These are phyloP conservation scores for Drosophila melanica DNA, from an alignment of 1,140 invertebrate species.

Conservation along the genomic window DNA sequence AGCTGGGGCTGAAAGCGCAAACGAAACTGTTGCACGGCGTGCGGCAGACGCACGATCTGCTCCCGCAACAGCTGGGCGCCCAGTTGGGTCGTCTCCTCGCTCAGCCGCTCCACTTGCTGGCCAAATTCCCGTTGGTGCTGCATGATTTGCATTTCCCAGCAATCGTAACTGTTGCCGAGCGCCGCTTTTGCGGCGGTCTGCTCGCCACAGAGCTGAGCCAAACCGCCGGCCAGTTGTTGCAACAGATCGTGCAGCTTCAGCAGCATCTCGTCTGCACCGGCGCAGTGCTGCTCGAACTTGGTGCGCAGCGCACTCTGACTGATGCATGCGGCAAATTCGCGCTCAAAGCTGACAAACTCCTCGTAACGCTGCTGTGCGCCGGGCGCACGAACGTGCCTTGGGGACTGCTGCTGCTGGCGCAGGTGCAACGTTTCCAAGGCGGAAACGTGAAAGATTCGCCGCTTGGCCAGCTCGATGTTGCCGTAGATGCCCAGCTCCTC, in stretches of 20 bases:
- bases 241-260: slow-evolving; percentile 88
- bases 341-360: slow-evolving; percentile 98
- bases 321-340: slow-evolving; percentile 98
- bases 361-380: slow-evolving; percentile 95
- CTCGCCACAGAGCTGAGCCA: slow-evolving; percentile 84
- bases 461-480: slow-evolving; percentile 91
- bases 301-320: slow-evolving; percentile 98
- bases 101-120: slow-evolving; percentile 95
- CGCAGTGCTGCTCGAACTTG: slow-evolving; percentile 98
- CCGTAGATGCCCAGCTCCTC: slow-evolving; percentile 96
- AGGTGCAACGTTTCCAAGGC: slow-evolving; percentile 95
- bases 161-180: neutral
- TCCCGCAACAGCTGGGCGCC: slow-evolving; percentile 96
- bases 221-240: slow-evolving; percentile 88
- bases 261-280: slow-evolving; percentile 94
- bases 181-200: slow-evolving; percentile 1
- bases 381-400: neutral
- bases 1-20: slow-evolving; percentile 95
- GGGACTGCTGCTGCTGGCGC: slow-evolving; percentile 86
- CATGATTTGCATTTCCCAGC: slow-evolving; percentile 91
- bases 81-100: slow-evolving; percentile 94
- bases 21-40: slow-evolving; percentile 95
- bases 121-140: slow-evolving; percentile 94
- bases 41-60: slow-evolving; percentile 95
- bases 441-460: slow-evolving; percentile 98